Conservation (phyloP, 2,797 vertebrate genomes). For the Pteronotus mesoamericanus region DNA sequence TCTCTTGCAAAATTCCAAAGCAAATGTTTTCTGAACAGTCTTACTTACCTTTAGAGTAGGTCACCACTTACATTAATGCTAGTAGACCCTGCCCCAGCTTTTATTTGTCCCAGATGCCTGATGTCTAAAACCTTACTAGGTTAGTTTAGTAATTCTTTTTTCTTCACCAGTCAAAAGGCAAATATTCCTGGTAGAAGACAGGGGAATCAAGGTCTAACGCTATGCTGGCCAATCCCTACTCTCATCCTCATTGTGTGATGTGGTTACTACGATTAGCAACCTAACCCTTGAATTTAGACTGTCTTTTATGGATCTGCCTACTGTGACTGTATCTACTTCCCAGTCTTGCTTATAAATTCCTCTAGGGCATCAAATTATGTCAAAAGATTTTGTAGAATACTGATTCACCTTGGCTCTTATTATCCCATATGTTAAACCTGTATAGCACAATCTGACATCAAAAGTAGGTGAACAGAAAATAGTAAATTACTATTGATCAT, state of each 20-base stretch:
- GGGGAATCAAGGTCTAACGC: not conserved
- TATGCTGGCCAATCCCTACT: not conserved
- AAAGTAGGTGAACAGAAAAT: conserved; percentile 7
- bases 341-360: not conserved
- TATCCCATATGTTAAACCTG: not conserved
- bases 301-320: not conserved
- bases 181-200: not conserved
- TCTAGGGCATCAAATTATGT: not conserved
- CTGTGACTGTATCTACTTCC: not conserved
- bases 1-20: conserved; percentile 33
- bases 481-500: not conserved
- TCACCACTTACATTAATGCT: conserved; percentile 28
- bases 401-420: not conserved
- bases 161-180: not conserved
- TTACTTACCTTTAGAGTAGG: conserved; percentile 16
- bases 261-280: not conserved
- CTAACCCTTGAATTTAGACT: not conserved
- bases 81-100: not conserved
- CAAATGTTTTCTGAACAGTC: conserved; percentile 18
- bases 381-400: not conserved
- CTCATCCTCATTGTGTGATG: not conserved
- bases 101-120: conserved; percentile 43
- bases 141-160: not conserved
- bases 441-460: not conserved
- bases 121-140: not conserved